Conservation (phyloP, 2,113 vertebrate species). For the Thunnus maccoyii region DNA sequence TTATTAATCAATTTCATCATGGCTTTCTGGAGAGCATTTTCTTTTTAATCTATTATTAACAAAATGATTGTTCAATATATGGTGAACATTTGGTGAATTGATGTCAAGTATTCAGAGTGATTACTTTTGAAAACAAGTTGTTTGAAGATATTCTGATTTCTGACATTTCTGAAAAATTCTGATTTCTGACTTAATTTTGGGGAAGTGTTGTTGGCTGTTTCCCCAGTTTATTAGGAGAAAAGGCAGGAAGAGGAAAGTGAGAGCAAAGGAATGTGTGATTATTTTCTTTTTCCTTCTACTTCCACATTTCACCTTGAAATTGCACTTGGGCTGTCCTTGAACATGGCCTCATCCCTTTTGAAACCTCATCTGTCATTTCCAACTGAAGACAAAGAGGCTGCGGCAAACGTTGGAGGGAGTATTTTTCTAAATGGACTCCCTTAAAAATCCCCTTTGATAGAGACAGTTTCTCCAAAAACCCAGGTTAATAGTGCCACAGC, state of each 20-base stretch:
- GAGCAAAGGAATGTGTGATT: background rate
- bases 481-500: constrained; percentile 17
- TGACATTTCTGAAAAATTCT: too few relatives aligned
- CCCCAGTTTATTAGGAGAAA: background rate
- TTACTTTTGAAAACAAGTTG: too few relatives aligned
- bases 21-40: too few relatives aligned
- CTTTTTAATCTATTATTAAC: too few relatives aligned
- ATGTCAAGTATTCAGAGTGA: too few relatives aligned
- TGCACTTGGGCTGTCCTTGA: constrained; percentile 30
- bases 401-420: constrained; percentile 21
- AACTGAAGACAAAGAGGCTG: constrained; percentile 8
- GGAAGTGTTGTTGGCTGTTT: too few relatives aligned
- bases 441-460: constrained; percentile 11
- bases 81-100: too few relatives aligned
- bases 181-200: too few relatives aligned
- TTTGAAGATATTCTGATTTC: too few relatives aligned
- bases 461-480: background rate
- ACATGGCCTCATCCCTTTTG: background rate
- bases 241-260: background rate
- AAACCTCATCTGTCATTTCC: constrained; percentile 21
- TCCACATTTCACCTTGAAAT: constrained; percentile 38
- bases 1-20: too few relatives aligned
- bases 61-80: too few relatives aligned
- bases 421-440: constrained; percentile 30
- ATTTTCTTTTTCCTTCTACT: background rate